Evolutionary conservation across 2,113 vertebrate genomes (phyloP), one percentile per base, ranked within the genome.

Genomic region (Cynocephalus volans): DNA sequence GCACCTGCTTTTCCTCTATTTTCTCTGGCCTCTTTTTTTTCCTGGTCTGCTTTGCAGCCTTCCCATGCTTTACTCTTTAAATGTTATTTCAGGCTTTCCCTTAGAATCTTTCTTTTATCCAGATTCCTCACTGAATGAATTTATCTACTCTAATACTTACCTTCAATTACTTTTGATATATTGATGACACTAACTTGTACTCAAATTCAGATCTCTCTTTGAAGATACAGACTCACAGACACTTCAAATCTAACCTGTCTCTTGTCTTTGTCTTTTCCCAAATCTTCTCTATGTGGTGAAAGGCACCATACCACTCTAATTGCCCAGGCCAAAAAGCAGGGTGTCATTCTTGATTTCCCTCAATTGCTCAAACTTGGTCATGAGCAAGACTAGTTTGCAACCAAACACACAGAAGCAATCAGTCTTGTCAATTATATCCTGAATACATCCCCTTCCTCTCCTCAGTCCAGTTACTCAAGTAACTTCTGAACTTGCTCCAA

Each of bases 141-240:
- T 72, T 24, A 50, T 41, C 56, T 84, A 64, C 45, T 64, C 23
- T 91, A 23, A 60, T 45, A 8, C 52, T 82, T 54, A 54, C 17
- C 52, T 93, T 88, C 67, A 77, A 82, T 72, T 17, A 83, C 13
- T 73, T 93, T 28, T 87, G 67, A 62, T 15, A 80, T 12, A 62
- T 48, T 8, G 19, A 76, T 41, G 45, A 64, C 8, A 24, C 45
- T 31, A 64, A 65, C 69, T 3, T 21, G 36, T n/a, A 72, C n/a
- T 96, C 62, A 90, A 84, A 50, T 65, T n/a, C 41, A 72, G 82
- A 36, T 33, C 48, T 83, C 83, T 88, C 82, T 54, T 12, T 17
- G 41, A 64, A 93, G 52, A 67, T 23, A 65, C 12, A 45, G 72
- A 23, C 75, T 56, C 41, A n/a, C 18, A 15, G 58, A 24, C 1